A percentile compares a stretch with the other conserved stretches of the same genome.
Evolutionary conservation across 2,797 vertebrate genomes (phyloP).

Genomic region (Cuculus canorus): DNA sequence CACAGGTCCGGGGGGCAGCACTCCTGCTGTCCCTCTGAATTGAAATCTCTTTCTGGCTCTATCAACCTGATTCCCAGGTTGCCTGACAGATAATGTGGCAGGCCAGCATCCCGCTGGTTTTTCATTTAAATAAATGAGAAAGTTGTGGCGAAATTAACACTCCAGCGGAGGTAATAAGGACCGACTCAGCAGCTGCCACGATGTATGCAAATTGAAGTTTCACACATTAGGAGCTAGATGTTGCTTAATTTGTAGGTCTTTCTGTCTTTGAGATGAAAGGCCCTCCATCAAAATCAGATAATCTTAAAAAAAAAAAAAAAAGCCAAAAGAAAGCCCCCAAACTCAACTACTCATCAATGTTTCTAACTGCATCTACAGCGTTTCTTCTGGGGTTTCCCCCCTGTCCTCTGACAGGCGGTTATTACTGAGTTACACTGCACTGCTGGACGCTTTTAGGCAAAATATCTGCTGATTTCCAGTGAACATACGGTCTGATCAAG

Average conservation of each 20-base stretch:
- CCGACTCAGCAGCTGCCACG: constrained; percentile 52
- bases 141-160: constrained; percentile 70
- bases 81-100: constrained; percentile 38
- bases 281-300: neutral
- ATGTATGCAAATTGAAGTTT: constrained; percentile 70
- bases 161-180: constrained; percentile 63
- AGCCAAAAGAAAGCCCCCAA: neutral
- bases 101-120: constrained; percentile 57
- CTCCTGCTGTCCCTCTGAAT: constrained; percentile 5
- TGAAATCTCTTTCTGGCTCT: constrained; percentile 31
- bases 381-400: neutral
- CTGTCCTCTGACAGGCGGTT: neutral
- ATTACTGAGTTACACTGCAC: neutral
- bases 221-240: constrained; percentile 63
- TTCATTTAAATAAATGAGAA: constrained; percentile 72
- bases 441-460: neutral
- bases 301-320: neutral
- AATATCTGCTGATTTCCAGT: neutral
- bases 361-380: neutral
- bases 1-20: neutral
- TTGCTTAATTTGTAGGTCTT: constrained; percentile 58
- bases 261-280: neutral
- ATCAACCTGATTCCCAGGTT: constrained; percentile 47
- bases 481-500: neutral
- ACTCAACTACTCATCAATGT: neutral